Base-by-base conservation (phyloP, 2,888 invertebrate genomes). In the Amiota mariae region DNA sequence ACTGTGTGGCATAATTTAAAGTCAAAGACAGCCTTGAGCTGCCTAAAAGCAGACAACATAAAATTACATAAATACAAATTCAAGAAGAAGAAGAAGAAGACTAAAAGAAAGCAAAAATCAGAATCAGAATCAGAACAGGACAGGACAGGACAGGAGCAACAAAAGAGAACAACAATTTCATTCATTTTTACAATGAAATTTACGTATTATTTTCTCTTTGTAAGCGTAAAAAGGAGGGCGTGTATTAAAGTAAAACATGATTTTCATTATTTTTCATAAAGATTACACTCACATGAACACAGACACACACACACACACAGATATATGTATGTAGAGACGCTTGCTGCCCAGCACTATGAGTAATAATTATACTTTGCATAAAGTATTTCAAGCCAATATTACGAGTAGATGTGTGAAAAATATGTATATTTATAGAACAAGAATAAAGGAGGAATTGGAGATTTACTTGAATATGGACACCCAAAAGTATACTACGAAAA, bases 11-110 rank as follows among this genome's bases (percentile, higher is more conserved):
- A 36, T 36, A 68, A 68, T 68, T 68, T 68, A 24, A 68, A 36
- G 36, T 36, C 36, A 36, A 36, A 36, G 48, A 18, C 54, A 68
- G 67, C 67, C 67, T 51, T 61, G 59, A 46, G 59, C 51, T 24
- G 78, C 75, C 75, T 71, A 71, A 75, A 79, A 73, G 73, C 76
- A 75, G 79, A 78, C 79, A 77, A 74, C 68, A 76, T 72, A 73
- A 77, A 77, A 76, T 70, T 71, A 73, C 15, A 54, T 66, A 68
- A 24, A 73, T 11, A 67, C n/a, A n/a, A n/a, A n/a, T n/a, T 24
- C 18, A 70, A 57, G 54, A 51, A 63, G 10, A 6, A 6, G 6
- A 36, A 36, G 76, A 61, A 77, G 66, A 59, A 15, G 13, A 36
- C 59, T 71, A 51, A 70, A 76, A 77, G 84, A 81, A 83, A 82